Evolutionary conservation across 2,797 vertebrate species (phyloP).

Genomic region (Sarcophilus harrisii): DNA sequence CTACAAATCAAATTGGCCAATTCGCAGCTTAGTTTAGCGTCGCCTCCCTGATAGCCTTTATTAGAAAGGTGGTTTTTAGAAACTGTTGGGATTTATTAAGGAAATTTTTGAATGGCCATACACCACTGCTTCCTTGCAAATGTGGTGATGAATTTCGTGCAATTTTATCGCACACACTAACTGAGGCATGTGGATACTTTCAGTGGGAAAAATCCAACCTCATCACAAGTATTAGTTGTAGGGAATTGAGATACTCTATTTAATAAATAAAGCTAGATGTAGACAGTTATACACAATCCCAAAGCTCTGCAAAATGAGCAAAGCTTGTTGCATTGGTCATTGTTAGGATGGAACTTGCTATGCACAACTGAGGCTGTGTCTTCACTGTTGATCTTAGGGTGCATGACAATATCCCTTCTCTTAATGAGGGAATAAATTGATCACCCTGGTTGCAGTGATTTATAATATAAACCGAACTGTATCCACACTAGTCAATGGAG

Average conservation of each 20-base stretch:
- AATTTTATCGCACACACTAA: slow-evolving; percentile 33
- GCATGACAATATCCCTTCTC: slow-evolving; percentile 77
- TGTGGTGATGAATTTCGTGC: slow-evolving; percentile 75
- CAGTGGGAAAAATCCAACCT: slow-evolving; percentile 58
- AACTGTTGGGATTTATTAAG: slow-evolving; percentile 75
- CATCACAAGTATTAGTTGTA: slow-evolving; percentile 82
- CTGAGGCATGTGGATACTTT: slow-evolving; percentile 71
- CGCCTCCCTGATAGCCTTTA: slow-evolving; percentile 76
- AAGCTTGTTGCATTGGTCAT: slow-evolving; percentile 74
- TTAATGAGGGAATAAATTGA: slow-evolving; percentile 73
- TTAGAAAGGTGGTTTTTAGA: slow-evolving; percentile 80
- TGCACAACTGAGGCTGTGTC: slow-evolving; percentile 78
- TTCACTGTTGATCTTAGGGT: slow-evolving; percentile 71
- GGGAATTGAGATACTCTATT: slow-evolving; percentile 80
- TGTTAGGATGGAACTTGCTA: slow-evolving; percentile 70
- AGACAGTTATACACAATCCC: slow-evolving; percentile 81
- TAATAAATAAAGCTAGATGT: slow-evolving; percentile 83
- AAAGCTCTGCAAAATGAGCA: slow-evolving; percentile 81
- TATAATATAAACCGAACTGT: slow-evolving; percentile 65
- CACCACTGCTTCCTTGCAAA: slow-evolving; percentile 79
- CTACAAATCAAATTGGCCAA: slow-evolving; percentile 79
- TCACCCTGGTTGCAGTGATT: slow-evolving; percentile 70
- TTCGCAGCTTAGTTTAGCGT: slow-evolving; percentile 76
- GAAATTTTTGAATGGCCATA: slow-evolving; percentile 71
- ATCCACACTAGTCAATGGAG: slow-evolving; percentile 67